Evolutionary conservation across 2,797 vertebrate species (phyloP).

Genomic region (Cirrhinus molitorella): DNA sequence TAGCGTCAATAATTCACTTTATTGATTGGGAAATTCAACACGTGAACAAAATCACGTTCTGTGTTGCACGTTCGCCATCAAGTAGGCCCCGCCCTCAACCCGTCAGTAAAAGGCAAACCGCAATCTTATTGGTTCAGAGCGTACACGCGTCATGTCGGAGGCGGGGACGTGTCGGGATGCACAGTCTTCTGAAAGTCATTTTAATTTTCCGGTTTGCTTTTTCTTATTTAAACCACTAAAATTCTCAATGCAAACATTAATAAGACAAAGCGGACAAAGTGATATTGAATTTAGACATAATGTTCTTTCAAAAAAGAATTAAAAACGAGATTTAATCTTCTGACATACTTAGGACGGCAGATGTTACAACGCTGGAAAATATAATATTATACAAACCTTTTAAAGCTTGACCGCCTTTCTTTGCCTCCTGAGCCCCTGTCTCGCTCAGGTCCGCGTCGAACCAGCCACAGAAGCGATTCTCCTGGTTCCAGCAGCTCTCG

Average conservation of each 20-base stretch:
- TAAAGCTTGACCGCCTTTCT: slow-evolving; percentile 88
- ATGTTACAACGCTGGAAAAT: background rate
- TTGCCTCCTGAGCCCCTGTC: slow-evolving; percentile 88
- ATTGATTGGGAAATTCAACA: slow-evolving; percentile 19
- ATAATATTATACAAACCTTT: slow-evolving; percentile 70
- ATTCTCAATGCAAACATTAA: background rate
- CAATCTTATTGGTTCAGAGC: slow-evolving; percentile 35
- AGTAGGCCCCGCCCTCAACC: background rate
- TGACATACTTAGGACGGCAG: background rate
- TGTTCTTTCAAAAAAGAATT: background rate
- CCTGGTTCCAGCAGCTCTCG: slow-evolving; percentile 96
- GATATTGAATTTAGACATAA: background rate
- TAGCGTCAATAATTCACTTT: background rate
- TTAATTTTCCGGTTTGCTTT: background rate
- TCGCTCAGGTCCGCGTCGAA: slow-evolving; percentile 93
- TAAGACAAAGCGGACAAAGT: background rate
- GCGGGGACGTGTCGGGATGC: background rate
- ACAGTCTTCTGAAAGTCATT: slow-evolving; percentile 14
- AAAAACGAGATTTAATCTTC: background rate
- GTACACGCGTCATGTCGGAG: background rate
- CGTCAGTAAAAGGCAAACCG: background rate
- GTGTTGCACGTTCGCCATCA: slow-evolving; percentile 57
- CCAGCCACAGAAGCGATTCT: slow-evolving; percentile 97
- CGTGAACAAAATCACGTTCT: slow-evolving; percentile 51
- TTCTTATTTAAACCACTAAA: background rate